Conservation (phyloP, 2,797 vertebrate species). For the Glossophaga mutica region DNA sequence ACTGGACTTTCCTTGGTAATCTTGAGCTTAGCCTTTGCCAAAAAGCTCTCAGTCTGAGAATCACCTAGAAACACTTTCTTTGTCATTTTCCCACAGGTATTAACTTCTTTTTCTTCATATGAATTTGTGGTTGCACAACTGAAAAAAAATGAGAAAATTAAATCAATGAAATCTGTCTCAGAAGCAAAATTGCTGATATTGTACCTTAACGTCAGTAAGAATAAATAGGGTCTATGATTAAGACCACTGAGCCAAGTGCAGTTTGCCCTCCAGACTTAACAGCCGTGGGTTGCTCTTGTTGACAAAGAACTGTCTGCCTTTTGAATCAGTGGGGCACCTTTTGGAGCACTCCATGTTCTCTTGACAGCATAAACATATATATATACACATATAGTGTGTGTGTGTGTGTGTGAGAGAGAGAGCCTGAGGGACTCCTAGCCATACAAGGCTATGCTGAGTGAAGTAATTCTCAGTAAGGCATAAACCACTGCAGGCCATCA, state of each 20-base stretch:
- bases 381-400: background rate
- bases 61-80: background rate
- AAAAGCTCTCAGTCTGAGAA: background rate
- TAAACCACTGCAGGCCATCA: conserved; percentile 7
- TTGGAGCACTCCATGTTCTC: conserved; percentile 47
- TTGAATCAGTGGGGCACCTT: conserved; percentile 29
- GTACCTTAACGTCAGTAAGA: conserved; percentile 25
- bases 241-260: conserved; percentile 14
- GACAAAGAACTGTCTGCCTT: conserved; percentile 26
- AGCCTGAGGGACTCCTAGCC: background rate
- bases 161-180: background rate
- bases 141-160: background rate
- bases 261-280: conserved; percentile 22
- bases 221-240: conserved; percentile 38
- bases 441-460: conserved; percentile 33
- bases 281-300: conserved; percentile 4
- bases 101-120: conserved; percentile 27
- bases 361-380: background rate
- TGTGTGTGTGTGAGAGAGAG: background rate
- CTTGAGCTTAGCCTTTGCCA: conserved; percentile 8
- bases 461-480: conserved; percentile 31
- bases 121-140: conserved; percentile 30
- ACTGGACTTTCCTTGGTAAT: background rate
- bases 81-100: background rate
- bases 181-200: conserved; percentile 42